phyloP scores from a whole-genome alignment of 2,888 invertebrate species.

The Pollenia griseotomentosa region DNA sequence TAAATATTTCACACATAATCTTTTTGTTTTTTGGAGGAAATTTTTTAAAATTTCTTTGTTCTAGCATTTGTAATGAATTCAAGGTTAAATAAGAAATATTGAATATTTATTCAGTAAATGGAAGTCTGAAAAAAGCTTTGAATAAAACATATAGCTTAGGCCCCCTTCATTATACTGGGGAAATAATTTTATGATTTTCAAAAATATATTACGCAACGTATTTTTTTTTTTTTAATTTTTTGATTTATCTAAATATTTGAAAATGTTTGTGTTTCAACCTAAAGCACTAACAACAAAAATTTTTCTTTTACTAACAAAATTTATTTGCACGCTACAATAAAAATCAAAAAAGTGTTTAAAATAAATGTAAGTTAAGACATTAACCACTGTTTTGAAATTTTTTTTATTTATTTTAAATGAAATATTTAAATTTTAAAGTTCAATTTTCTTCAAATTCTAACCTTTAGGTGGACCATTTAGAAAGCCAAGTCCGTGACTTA shows the following conservation, averaged over 20 bases:
- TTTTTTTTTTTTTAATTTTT: conserved; percentile 16
- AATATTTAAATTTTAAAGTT: conserved; percentile 1
- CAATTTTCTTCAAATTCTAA: conserved; percentile 13
- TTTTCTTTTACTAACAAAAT: conserved; percentile 60
- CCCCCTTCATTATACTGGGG: background rate
- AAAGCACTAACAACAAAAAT: conserved; percentile 58
- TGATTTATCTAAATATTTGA: conserved; percentile 10
- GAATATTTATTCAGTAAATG: background rate
- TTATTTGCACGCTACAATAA: conserved; percentile 67
- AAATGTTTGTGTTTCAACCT: conserved; percentile 45
- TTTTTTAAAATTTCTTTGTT: conserved; percentile 26
- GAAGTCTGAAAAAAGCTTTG: background rate
- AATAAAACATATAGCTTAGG: background rate
- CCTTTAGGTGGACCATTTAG: conserved; percentile 90
- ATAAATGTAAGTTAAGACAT: conserved; percentile 69
- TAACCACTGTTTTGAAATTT: conserved; percentile 20
- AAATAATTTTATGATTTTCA: background rate
- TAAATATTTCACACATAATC: conserved; percentile 50
- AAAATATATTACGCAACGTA: background rate
- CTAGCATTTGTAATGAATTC: conserved; percentile 22
- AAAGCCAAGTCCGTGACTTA: conserved; percentile 90
- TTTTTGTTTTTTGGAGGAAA: background rate
- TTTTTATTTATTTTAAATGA: conserved; percentile 8
- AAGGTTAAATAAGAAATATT: conserved; percentile 23
- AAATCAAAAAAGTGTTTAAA: conserved; percentile 62